Base-by-base conservation (phyloP, 35 echinoderm and acorn worm genomes). In the Patiria miniata region DNA sequence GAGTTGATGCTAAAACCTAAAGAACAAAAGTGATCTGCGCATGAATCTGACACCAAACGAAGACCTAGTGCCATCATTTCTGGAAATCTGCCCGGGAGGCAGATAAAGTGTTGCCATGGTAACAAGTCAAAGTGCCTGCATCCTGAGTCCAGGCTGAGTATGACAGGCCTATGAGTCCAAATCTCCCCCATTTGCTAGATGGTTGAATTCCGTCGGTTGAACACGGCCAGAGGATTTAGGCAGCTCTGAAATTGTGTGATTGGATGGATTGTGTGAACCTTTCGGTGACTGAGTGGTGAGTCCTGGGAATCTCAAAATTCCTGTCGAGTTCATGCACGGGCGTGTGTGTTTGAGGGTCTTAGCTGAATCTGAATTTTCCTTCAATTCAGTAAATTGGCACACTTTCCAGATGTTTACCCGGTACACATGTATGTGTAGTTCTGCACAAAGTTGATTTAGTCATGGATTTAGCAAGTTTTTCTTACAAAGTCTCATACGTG, bases 81-180 rank as follows among this genome's bases (percentile, higher is more conserved):
- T 26, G 26, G n/a, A 73, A 73, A 73, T 73, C 65, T 73, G 65
- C 65, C 65, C 29, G 1, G 21, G 34, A 73, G 65, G 65, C 34
- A 73, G 65, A 73, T 73, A 30, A 60, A 14, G 34, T 73, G 29
- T 73, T 34, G n/a, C 65, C 65, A 73, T 73, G 65, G 65, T 23
- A 73, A 73, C 65, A 18, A 30, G 65, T 73, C 65, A 73, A 73
- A 73, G 65, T 73, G 34, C 65, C 65, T 73, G 34, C 65, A 23
- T 73, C 21, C 29, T 73, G 21, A 26, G 65, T 73, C 65, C 23
- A 73, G 34, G 61, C 61, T 29, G 26, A 10, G n/a, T 30, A 26
- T 32, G 21, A 61, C 21, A 28, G 8, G 60, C n/a, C 65, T 73
- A 7, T 73, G 3, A 18, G 14, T 18, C 65, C 2, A 30, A 73